Evolutionary conservation across 2,797 vertebrate genomes (phyloP).

Genomic region (Falco concolor): DNA sequence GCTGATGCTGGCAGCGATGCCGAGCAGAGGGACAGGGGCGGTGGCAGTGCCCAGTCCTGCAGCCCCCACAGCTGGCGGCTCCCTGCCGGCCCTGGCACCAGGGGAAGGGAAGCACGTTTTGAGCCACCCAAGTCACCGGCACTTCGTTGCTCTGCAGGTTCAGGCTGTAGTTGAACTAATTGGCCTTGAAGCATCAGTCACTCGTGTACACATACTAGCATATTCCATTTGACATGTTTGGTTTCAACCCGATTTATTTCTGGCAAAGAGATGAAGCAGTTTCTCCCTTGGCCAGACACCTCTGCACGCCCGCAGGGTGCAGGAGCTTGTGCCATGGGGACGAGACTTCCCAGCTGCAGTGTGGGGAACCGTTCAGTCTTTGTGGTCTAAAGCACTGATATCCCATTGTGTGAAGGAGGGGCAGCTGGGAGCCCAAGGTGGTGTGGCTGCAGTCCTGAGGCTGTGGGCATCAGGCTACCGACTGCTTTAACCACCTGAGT

Average conservation of each 20-base stretch:
- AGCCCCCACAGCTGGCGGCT: neutral
- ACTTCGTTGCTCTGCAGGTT: neutral
- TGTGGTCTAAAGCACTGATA: neutral
- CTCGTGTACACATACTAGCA: neutral
- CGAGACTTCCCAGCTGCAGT: neutral
- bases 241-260: neutral
- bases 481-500: neutral
- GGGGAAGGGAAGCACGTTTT: neutral
- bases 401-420: neutral
- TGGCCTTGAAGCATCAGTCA: neutral
- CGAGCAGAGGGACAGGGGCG: neutral
- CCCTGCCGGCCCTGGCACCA: neutral
- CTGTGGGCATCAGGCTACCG: neutral
- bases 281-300: neutral
- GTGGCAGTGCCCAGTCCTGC: fast-evolving
- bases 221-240: neutral
- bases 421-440: neutral
- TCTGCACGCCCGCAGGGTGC: neutral
- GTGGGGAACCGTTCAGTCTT: neutral
- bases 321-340: neutral
- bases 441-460: neutral
- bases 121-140: neutral
- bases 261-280: neutral
- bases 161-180: neutral
- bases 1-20: neutral